Conservation (phyloP, 1,140 invertebrate genomes). For the Papilio xuthus region DNA sequence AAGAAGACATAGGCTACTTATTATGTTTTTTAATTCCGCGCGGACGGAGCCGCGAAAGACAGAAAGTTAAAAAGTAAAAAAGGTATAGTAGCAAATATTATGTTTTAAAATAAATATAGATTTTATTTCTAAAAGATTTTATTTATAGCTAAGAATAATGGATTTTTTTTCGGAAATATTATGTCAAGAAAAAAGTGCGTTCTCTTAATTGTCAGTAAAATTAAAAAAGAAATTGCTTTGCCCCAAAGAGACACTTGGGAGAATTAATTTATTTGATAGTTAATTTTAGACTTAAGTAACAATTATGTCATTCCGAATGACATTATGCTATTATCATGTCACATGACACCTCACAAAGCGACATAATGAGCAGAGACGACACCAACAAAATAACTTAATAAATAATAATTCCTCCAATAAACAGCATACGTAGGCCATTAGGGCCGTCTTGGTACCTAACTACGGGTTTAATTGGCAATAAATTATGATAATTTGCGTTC, state of each 20-base stretch:
- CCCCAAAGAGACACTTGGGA: neutral
- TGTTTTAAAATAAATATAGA: no score
- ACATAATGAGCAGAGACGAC: constrained; percentile 10
- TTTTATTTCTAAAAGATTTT: no score
- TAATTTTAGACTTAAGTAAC: constrained; percentile 30
- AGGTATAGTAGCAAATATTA: no score
- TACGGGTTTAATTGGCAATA: constrained; percentile 48
- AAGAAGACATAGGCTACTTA: no score
- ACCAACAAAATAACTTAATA: constrained; percentile 33
- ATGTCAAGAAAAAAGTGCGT: no score
- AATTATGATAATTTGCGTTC: constrained; percentile 51
- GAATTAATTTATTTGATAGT: neutral
- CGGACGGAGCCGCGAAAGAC: no score
- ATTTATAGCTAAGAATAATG: no score
- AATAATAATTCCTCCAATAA: constrained; percentile 40
- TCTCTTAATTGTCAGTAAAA: neutral
- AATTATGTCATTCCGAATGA: constrained; percentile 6
- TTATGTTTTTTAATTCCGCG: no score
- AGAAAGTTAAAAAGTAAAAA: no score
- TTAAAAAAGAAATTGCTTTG: neutral
- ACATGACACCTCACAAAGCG: neutral
- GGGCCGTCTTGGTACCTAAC: constrained; percentile 36
- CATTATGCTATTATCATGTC: constrained; percentile 32
- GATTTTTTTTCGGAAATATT: no score
- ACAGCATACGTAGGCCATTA: constrained; percentile 44